Conservation (phyloP, 2,797 vertebrate genomes). For the Gymnothorax reevesii region DNA sequence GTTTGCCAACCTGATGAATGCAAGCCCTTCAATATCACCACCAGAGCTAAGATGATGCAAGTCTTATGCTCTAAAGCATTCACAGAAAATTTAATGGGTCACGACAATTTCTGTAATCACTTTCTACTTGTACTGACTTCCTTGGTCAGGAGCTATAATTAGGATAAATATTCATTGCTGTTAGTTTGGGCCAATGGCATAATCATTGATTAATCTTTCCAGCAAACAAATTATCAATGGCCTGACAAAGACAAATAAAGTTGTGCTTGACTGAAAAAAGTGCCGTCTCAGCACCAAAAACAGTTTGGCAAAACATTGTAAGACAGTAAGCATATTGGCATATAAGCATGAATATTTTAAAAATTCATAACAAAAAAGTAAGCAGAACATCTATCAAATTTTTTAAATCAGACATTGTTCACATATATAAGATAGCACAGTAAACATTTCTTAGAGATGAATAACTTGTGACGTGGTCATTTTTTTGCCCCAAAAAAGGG, state of each 20-base stretch:
- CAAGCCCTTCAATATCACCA: too few relatives aligned
- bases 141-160: neutral
- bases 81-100: neutral
- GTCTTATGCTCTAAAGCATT: neutral
- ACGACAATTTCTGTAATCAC: neutral
- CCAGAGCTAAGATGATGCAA: neutral
- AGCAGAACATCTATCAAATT: too few relatives aligned
- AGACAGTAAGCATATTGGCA: too few relatives aligned
- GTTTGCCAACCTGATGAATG: too few relatives aligned
- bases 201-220: neutral
- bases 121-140: neutral
- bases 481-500: too few relatives aligned
- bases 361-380: too few relatives aligned
- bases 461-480: too few relatives aligned
- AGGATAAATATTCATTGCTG: neutral
- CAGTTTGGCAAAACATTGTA: neutral
- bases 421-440: too few relatives aligned
- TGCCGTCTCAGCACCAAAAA: neutral
- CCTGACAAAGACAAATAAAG: neutral
- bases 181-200: neutral
- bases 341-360: too few relatives aligned
- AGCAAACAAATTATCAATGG: neutral
- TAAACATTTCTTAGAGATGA: too few relatives aligned
- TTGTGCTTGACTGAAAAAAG: too few relatives aligned
- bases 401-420: too few relatives aligned